phyloP scores from a whole-genome alignment of 2,113 vertebrate genomes.

The Strix aluco region DNA sequence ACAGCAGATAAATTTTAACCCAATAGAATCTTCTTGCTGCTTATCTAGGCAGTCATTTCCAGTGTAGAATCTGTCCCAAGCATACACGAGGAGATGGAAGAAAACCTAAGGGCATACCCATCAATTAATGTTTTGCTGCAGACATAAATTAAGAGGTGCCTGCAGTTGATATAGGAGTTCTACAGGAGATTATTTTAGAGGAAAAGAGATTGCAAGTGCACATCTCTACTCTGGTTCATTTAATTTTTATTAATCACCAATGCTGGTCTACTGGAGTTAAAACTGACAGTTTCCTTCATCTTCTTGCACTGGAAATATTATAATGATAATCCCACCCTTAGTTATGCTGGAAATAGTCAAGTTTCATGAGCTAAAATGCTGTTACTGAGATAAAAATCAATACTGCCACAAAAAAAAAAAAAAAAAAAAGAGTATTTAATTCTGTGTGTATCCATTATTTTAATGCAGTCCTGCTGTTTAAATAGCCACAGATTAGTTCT shows the following conservation, averaged over 20 bases:
- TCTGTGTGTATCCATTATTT: background rate
- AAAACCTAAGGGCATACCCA: background rate
- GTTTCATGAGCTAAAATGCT: background rate
- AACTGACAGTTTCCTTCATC: background rate
- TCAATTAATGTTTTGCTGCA: background rate
- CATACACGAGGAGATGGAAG: background rate
- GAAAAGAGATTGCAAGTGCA: background rate
- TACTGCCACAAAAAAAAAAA: background rate
- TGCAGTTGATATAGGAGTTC: background rate
- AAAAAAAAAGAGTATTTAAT: background rate
- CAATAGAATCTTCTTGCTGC: background rate
- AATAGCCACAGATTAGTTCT: background rate
- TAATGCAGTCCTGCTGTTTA: background rate
- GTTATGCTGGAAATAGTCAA: background rate
- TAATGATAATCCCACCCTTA: background rate
- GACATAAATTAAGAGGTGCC: background rate
- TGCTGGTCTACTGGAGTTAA: background rate
- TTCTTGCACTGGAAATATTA: background rate
- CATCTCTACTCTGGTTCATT: background rate
- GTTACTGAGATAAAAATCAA: background rate
- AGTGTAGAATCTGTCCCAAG: background rate
- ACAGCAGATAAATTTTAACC: background rate
- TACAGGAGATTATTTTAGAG: background rate
- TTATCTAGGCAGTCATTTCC: background rate
- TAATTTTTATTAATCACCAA: background rate